These are phyloP conservation scores for Drosophila pruinosa DNA, from an alignment of 1,140 invertebrate genomes.

Conservation along the genomic window DNA sequence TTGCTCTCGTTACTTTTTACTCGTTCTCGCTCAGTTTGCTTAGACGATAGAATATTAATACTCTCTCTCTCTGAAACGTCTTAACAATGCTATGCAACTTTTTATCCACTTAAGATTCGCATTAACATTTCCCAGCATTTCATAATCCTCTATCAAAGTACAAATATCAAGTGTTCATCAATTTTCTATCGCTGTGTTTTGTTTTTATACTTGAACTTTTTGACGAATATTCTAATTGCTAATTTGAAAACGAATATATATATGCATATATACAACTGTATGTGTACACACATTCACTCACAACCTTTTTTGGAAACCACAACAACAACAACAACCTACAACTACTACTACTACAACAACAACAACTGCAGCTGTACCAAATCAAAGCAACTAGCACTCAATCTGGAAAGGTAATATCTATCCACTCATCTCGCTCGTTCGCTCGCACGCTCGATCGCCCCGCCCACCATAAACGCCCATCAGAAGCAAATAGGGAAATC, in stretches of 20 bases:
- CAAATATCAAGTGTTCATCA: neutral
- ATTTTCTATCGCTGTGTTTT: slow-evolving; percentile 36
- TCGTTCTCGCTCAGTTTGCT: slow-evolving; percentile 9
- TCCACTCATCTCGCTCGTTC: slow-evolving; percentile 39
- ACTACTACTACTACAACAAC: slow-evolving; percentile 22
- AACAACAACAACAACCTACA: slow-evolving; percentile 31
- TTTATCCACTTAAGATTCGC: neutral
- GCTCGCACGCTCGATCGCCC: slow-evolving; percentile 24
- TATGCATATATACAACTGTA: slow-evolving; percentile 3
- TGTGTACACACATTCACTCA: slow-evolving; percentile 13
- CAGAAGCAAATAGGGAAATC: slow-evolving; percentile 67
- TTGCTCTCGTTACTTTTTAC: neutral
- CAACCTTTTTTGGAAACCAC: slow-evolving; percentile 35
- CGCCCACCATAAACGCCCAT: slow-evolving; percentile 29
- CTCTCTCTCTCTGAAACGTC: neutral
- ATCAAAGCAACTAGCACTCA: slow-evolving; percentile 74
- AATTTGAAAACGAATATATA: slow-evolving; percentile 40
- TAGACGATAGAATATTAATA: neutral
- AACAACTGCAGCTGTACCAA: slow-evolving; percentile 64
- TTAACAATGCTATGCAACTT: slow-evolving; percentile 14
- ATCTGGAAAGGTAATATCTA: slow-evolving; percentile 77
- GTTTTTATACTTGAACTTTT: slow-evolving; percentile 26
- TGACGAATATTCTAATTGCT: slow-evolving; percentile 40
- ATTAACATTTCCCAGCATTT: neutral
- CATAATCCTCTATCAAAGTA: neutral